Percentiles rank a stretch among this genome's conserved stretches.
Evolutionary conservation across 2,113 vertebrate species (phyloP).

Genomic region (Cynocephalus volans): DNA sequence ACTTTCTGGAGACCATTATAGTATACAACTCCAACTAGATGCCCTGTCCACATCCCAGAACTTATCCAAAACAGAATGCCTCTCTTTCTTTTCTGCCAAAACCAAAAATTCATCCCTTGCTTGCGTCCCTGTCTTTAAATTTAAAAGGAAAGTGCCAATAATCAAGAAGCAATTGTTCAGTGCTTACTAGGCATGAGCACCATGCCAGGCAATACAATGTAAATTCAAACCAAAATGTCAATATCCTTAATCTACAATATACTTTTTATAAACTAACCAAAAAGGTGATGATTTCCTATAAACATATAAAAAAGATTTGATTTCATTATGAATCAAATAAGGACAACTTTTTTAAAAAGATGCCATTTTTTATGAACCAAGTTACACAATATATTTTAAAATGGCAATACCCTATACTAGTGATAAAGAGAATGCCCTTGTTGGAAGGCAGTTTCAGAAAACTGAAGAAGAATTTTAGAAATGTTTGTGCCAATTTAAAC

Average conservation of each 20-base stretch:
- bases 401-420: neutral
- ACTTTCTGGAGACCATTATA: neutral
- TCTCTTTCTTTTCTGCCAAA: neutral
- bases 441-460: neutral
- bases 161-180: neutral
- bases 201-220: neutral
- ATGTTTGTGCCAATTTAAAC: neutral
- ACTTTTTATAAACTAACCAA: neutral
- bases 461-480: neutral
- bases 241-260: neutral
- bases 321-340: slow-evolving; percentile 15
- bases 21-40: neutral
- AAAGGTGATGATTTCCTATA: neutral
- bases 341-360: neutral
- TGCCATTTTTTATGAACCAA: neutral
- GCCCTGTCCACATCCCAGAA: neutral
- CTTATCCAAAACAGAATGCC: neutral
- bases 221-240: slow-evolving; percentile 4
- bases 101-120: neutral
- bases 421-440: neutral
- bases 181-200: neutral
- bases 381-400: neutral
- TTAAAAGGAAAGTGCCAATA: neutral
- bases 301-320: neutral
- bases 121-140: neutral